Percentiles rank a stretch among this genome's conserved stretches.
Conservation (phyloP, 2,888 invertebrate genomes). For the Zaprionus bogoriensis region DNA sequence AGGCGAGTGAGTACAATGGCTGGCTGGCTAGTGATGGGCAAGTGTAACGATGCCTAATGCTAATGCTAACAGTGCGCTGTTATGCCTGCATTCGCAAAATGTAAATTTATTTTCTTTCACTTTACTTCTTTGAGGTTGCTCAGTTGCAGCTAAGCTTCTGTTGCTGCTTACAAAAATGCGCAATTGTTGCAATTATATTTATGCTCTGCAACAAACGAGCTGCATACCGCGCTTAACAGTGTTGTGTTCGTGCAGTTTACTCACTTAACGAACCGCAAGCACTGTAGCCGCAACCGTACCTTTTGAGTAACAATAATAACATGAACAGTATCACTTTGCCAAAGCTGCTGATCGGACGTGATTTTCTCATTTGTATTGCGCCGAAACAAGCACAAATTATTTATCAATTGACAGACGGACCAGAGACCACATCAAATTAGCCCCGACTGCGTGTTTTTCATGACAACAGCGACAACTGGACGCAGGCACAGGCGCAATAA, state of each 20-base stretch:
- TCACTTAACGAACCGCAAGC: conserved; percentile 17
- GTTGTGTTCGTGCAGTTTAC: conserved; percentile 20
- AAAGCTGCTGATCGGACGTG: conserved; percentile 51
- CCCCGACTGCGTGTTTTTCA: conserved; percentile 20
- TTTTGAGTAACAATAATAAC: conserved; percentile 43
- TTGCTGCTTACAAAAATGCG: no score
- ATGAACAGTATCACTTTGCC: conserved; percentile 34
- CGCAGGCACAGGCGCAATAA: conserved; percentile 16
- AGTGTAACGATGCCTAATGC: not conserved
- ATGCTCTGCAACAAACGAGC: not conserved
- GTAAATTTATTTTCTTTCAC: no score
- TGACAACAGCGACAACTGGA: conserved; percentile 20
- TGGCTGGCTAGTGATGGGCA: conserved; percentile 15
- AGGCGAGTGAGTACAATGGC: conserved; percentile 40
- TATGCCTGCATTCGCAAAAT: no score
- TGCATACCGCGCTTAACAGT: conserved; percentile 11
- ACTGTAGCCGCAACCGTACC: conserved; percentile 15
- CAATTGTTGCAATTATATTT: not conserved
- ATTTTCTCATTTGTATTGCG: conserved; percentile 13
- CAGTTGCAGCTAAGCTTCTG: no score
- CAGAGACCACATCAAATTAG: conserved; percentile 29
- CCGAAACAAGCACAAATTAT: conserved; percentile 17
- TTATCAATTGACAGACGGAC: conserved; percentile 27
- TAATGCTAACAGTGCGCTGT: not conserved
- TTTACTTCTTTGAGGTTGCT: no score